Base-by-base conservation (phyloP, 2,797 vertebrate genomes). In the Acanthopagrus latus region DNA sequence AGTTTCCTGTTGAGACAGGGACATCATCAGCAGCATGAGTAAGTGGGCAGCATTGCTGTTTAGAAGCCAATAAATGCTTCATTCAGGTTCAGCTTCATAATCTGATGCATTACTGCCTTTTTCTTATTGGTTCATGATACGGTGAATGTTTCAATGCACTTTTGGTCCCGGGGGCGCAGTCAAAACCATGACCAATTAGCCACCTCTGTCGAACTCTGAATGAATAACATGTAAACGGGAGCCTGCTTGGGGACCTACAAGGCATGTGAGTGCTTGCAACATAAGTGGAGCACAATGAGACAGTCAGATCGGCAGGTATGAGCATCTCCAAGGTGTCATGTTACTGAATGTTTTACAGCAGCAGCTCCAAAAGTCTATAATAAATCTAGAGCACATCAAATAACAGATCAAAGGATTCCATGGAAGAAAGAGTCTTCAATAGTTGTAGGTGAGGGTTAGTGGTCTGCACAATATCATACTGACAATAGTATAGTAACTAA, bases 11-110 rank as follows among this genome's bases (percentile, higher is more conserved):
- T 74, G 67, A 83, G 81, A 84, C 59, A 63, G 21, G 48, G 67
- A 64, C 74, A 71, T 82, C 84, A 81, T 68, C 74, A 74, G 71
- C 82, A 81, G 76, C 67, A 85, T 88, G 85, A 78, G 66, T 82
- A 85, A 88, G 75, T 86, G 64, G 74, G 65, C 76, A 82, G 58
- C 63, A 64, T 56, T 74, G 78, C 80, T 56, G 81, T 86, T 89
- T 76, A 83, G 55, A 80, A 85, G 71, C 64, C 75, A 82, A 63
- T 38, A 63, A 38, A 83, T 80, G 83, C 71, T 67, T 88, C 81
- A 88, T 70, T 81, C 52, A 65, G 56, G 29, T 84, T 75, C 6
- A 57, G 82, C 82, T 54, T 67, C 69, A 77, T 86, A 87, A 87
- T 86, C 84, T 84, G 76, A 77, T 64, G 80, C 74, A 80, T 80